Conservation (phyloP, 2,888 invertebrate genomes). For the Catocala sponsa region DNA sequence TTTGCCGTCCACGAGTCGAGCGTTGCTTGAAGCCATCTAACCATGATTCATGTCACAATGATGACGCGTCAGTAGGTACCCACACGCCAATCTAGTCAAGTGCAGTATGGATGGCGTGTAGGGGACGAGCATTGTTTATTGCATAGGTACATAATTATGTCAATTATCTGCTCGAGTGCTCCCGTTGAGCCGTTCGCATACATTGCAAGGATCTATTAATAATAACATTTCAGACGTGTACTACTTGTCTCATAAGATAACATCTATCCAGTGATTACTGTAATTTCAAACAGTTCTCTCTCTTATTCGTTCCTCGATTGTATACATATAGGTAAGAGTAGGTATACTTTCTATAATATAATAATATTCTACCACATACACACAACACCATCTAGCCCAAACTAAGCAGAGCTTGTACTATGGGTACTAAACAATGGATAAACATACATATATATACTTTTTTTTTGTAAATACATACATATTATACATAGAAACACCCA, state of each 20-base stretch:
- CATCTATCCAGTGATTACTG: too few species aligned
- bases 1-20: background rate
- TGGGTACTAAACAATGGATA: too few species aligned
- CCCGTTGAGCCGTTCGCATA: conserved; percentile 20
- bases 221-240: background rate
- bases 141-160: conserved; percentile 6
- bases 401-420: too few species aligned
- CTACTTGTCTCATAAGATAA: background rate
- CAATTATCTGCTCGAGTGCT: conserved; percentile 32
- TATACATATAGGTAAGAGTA: too few species aligned
- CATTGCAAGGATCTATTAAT: conserved; percentile 17
- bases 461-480: too few species aligned
- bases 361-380: too few species aligned
- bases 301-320: too few species aligned
- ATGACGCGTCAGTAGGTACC: background rate
- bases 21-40: background rate
- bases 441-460: too few species aligned
- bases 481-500: too few species aligned
- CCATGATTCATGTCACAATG: background rate
- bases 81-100: conserved; percentile 7
- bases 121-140: conserved; percentile 22
- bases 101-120: conserved; percentile 31
- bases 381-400: too few species aligned
- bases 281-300: too few species aligned
- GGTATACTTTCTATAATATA: too few species aligned